Base-by-base conservation (phyloP, 2,797 vertebrate genomes). In the Lerista edwardsae region DNA sequence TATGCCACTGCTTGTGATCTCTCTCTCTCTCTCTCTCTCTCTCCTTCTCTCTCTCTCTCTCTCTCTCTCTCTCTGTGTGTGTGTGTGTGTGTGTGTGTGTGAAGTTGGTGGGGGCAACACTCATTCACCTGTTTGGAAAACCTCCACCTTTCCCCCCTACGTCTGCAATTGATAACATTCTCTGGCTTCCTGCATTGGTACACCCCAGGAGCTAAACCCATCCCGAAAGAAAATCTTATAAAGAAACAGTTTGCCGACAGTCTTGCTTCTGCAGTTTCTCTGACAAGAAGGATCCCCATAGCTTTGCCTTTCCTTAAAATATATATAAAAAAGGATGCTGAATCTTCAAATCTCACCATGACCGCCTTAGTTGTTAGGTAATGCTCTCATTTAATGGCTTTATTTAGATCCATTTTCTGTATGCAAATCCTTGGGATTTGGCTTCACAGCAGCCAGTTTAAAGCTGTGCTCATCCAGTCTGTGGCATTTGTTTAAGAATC, bases 341-440 rank as follows among this genome's bases (percentile, higher is more conserved):
- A 65, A 59, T 80, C 44, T 80, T 74, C 19, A 74, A 41, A 39
- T 83, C 68, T 79, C 73, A 34, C 67, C 23, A 55, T 59, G 75
- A 57, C 34, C 5, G 44, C 59, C 34, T 73, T 72, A 71, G 72
- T 74, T 64, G 41, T 51, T 62, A 47, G 68, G 34, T 64, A 59
- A 57, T 73, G 47, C 31, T 73, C 41, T 78, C 34, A 65, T 82
- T 77, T 86, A 81, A 77, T 36, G 72, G 72, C 55, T 81, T 72
- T 25, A 51, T 74, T 76, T 76, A 81, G 31, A 86, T 77, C 74
- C 68, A 41, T 82, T 78, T 69, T 57, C 75, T 73, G 3, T 79
- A 86, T 82, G 75, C 68, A 74, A 78, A 78, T 86, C 85, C 68
- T 57, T 57, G 59, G 75, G 75, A 55, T 73, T 51, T 79, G 36